A percentile compares a stretch with the other conserved stretches of the same genome.
phyloP scores from a whole-genome alignment of 2,888 invertebrate genomes.

The Stictocephala bisonia region DNA sequence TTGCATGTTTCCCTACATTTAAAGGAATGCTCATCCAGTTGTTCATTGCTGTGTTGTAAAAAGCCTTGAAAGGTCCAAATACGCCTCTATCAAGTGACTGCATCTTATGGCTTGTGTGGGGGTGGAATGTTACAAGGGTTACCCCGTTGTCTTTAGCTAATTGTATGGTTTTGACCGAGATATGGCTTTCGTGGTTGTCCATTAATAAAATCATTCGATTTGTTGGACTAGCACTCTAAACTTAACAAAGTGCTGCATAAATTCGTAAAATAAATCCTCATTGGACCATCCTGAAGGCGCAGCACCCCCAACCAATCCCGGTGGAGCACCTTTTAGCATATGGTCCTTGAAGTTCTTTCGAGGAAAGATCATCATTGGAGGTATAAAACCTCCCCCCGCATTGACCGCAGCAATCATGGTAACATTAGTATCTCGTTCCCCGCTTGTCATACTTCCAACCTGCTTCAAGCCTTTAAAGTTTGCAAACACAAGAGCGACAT shows the following conservation, averaged over 20 bases:
- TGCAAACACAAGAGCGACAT: no score
- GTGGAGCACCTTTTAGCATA: slow-evolving; percentile 60
- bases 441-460: no score
- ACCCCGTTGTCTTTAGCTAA: slow-evolving; percentile 29
- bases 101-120: slow-evolving; percentile 26
- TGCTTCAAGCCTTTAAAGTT: no score
- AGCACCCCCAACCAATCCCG: slow-evolving; percentile 55
- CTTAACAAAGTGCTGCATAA: slow-evolving; percentile 49
- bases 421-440: no score
- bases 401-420: no score
- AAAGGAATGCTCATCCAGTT: slow-evolving; percentile 18
- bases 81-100: slow-evolving; percentile 30
- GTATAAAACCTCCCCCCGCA: no score
- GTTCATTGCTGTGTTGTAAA: slow-evolving; percentile 20
- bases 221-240: neutral
- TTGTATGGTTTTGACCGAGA: slow-evolving; percentile 10
- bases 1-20: neutral
- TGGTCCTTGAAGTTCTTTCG: slow-evolving; percentile 55
- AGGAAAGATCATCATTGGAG: no score
- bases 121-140: slow-evolving; percentile 31
- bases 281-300: slow-evolving; percentile 59
- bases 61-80: slow-evolving; percentile 8
- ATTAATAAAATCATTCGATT: slow-evolving; percentile 18
- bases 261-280: slow-evolving; percentile 47
- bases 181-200: slow-evolving; percentile 42